Percentiles rank a stretch among this genome's conserved stretches.
These are phyloP conservation scores for Gyrodactylus salaris DNA, from an alignment of 1,140 invertebrate species.

Conservation along the genomic window DNA sequence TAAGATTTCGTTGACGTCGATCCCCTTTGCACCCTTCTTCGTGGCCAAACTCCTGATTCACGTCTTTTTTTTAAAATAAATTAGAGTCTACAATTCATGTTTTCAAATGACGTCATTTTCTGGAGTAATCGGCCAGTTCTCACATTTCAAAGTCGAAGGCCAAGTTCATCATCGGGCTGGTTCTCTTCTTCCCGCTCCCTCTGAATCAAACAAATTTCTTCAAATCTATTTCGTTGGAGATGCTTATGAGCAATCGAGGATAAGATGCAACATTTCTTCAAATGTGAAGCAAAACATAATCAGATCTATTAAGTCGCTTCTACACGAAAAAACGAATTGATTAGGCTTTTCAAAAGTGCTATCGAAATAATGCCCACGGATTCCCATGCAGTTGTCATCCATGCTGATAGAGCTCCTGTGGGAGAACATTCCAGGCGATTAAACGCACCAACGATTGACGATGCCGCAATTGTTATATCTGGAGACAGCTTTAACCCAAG, in stretches of 20 bases:
- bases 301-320: slow-evolving; percentile 13
- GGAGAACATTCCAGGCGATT: slow-evolving; percentile 16
- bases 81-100: slow-evolving; percentile 18
- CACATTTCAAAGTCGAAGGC: slow-evolving; percentile 22
- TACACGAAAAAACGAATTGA: slow-evolving; percentile 15
- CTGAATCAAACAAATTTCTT: slow-evolving; percentile 16
- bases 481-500: slow-evolving; percentile 13
- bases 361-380: slow-evolving; percentile 13
- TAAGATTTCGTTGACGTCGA: too few relatives aligned
- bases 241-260: slow-evolving; percentile 8
- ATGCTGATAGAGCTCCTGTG: slow-evolving; percentile 14
- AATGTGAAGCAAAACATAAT: slow-evolving; percentile 8
- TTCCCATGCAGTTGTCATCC: slow-evolving; percentile 14
- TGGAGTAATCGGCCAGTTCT: slow-evolving; percentile 14
- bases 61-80: slow-evolving; percentile 18
- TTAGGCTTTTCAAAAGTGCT: slow-evolving; percentile 16
- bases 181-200: slow-evolving; percentile 13
- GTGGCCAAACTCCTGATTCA: too few relatives aligned
- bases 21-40: too few relatives aligned
- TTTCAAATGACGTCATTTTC: slow-evolving; percentile 20
- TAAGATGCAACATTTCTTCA: slow-evolving; percentile 1
- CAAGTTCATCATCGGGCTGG: slow-evolving; percentile 21
- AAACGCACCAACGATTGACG: slow-evolving; percentile 16
- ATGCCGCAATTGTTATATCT: slow-evolving; percentile 15
- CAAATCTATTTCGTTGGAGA: slow-evolving; percentile 17